Evolutionary conservation across 2,888 invertebrate species (phyloP), one percentile per base, ranked within the genome.

Genomic region (Ophion ventricosus): DNA sequence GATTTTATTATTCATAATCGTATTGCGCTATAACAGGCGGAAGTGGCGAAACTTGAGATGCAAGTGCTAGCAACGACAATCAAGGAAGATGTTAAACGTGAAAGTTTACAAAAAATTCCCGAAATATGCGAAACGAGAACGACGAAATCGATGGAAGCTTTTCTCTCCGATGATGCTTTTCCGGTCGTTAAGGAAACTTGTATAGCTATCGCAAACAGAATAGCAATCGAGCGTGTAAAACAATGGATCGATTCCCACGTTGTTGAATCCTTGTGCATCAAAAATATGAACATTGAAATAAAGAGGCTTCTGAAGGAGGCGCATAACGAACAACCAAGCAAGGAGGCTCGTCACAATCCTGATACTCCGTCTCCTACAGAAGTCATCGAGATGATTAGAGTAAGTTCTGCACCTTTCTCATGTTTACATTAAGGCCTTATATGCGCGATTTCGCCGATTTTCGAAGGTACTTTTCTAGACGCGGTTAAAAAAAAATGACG

Each of bases 191-290:
- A 94, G 86, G 91, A 93, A 35, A 94, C 94, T 61, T 96, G 95
- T 85, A 88, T 93, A 0, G 91, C 94, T 26, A 93, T 96, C 40
- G 93, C 95, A 1, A 91, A 91, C 0, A 94, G 94, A 85, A 94
- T 94, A 88, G 94, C 95, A 7, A 89, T 90, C 57, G 93, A 94
- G 20, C 94, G 95, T 72, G 94, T 95, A 26, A 91, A 94, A 63
- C 94, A 95, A 43, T 96, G 96, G 96, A 93, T 95, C 1, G 92
- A 93, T 25, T 92, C 94, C 0, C 95, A 95, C 56, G 87, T 91
- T 26, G 87, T 89, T 14, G 90, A 90, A 25, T 88, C 90, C 0
- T 82, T 91, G 11, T 92, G 91, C 61, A 85, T 89, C 0, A 92
- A 92, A 80, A 91, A 92, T 63, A 91, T 93, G 87, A 88, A 90